phyloP scores from a whole-genome alignment of 2,888 invertebrate genomes.

The Ephialtes manifestator region DNA sequence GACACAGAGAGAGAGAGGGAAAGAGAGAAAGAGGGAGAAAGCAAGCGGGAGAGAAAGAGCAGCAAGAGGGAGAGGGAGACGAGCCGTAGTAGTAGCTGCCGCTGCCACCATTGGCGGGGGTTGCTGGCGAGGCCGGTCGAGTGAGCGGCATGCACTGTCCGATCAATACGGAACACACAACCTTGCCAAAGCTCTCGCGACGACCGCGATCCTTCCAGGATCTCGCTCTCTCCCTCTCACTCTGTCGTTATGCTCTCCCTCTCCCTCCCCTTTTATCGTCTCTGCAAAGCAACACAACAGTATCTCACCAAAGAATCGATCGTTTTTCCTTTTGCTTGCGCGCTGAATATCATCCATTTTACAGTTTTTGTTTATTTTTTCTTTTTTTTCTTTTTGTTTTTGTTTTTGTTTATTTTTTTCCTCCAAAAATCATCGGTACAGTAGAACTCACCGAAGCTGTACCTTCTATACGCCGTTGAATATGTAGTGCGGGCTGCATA shows the following conservation, averaged over 20 bases:
- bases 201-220: conserved; percentile 69
- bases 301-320: conserved; percentile 57
- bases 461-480: not conserved
- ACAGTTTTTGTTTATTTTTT: no score
- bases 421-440: conserved; percentile 15
- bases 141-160: conserved; percentile 70
- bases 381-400: no score
- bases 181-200: conserved; percentile 69
- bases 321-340: conserved; percentile 43
- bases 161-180: conserved; percentile 75
- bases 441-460: not conserved
- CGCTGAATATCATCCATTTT: conserved; percentile 49
- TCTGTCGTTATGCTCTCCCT: conserved; percentile 28
- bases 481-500: not conserved
- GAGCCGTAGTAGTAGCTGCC: conserved; percentile 45
- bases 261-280: conserved; percentile 12
- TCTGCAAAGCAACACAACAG: conserved; percentile 39
- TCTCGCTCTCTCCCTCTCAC: conserved; percentile 53
- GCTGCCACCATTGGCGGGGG: conserved; percentile 62
- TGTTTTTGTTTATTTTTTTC: conserved; percentile 8
- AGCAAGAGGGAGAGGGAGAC: not conserved
- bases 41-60: conserved; percentile 20
- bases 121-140: conserved; percentile 70
- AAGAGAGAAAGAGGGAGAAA: conserved; percentile 1
- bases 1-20: conserved; percentile 9